Conservation (phyloP, 2,797 vertebrate species). For the Hybognathus amarus region DNA sequence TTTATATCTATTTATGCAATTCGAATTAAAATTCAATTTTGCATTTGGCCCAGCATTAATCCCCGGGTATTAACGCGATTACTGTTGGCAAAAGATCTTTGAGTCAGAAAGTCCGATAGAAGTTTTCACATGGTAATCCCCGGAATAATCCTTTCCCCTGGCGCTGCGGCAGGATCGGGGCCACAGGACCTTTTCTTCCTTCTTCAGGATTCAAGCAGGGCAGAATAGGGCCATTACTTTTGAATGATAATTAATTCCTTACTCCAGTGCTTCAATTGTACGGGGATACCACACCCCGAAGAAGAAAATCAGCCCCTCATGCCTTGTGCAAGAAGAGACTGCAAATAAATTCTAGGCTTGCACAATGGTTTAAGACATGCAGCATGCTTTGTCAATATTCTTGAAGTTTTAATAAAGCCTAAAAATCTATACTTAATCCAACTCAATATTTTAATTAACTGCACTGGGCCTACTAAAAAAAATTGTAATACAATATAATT, state of each 20-base stretch:
- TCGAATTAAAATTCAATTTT: slow-evolving; percentile 79
- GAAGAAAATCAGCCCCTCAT: slow-evolving; percentile 63
- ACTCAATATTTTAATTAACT: neutral
- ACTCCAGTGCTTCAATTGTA: slow-evolving; percentile 73
- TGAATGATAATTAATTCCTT: slow-evolving; percentile 75
- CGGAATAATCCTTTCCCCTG: slow-evolving; percentile 82
- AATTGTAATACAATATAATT: neutral
- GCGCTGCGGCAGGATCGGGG: slow-evolving; percentile 71
- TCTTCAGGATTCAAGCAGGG: slow-evolving; percentile 66
- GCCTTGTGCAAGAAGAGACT: slow-evolving; percentile 62
- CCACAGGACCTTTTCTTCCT: slow-evolving; percentile 69
- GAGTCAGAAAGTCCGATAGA: slow-evolving; percentile 83
- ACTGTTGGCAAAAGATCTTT: slow-evolving; percentile 77
- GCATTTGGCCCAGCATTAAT: slow-evolving; percentile 76
- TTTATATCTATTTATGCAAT: slow-evolving; percentile 79
- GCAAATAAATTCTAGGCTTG: slow-evolving; percentile 54
- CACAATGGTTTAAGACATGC: slow-evolving; percentile 54
- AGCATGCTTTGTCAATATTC: slow-evolving; percentile 52
- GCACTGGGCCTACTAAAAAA: neutral
- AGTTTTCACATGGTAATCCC: slow-evolving; percentile 91
- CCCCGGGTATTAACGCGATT: slow-evolving; percentile 81
- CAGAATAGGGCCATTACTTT: slow-evolving; percentile 71
- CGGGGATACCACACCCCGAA: slow-evolving; percentile 63
- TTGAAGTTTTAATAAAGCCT: neutral
- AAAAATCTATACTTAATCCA: neutral